Base-by-base conservation (phyloP, 1,140 invertebrate species). In the Trichomalopsis sarcophagae region DNA sequence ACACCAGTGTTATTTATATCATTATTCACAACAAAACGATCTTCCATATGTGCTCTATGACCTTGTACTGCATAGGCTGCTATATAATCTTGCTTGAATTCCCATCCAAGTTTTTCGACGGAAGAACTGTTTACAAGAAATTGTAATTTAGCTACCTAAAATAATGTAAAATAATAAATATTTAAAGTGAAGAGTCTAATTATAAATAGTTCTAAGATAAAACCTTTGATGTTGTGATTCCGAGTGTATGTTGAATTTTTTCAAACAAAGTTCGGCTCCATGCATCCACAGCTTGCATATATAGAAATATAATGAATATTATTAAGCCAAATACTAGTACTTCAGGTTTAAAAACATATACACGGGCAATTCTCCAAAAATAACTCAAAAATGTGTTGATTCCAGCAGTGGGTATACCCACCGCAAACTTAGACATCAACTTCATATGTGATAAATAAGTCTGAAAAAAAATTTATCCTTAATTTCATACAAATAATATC, bases 1-100 rank as follows among this genome's bases (percentile, higher is more conserved):
- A 98, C 96, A 81, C 91, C 92, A 82, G 91, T 93, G 73, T 92
- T 89, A 85, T 93, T 92, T 82, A 94, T 93, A 89, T 96, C 93
- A 87, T 94, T 93, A 68, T 95, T 94, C 27, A 96, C 92, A 55
- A 95, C 95, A 91, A 96, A 96, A 87, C 97, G 95, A 92, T 99
- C 98, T 94, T 99, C 98, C 98, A 99, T 99, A 80, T 96, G 96
- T 78, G 96, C 95, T 90, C 98, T 94, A 74, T 97, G 94, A 21
- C 98, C 98, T 92, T 98, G 97, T 62, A 98, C 95, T 21, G 98
- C 98, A 93, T 97, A 98, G 73, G 96, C 97, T 30, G 97, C 97
- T 88, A 96, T 95, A 84, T 96, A 94, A 11, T 94, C 94, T 84
- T 96, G 94, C 89, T 95, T 95, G 69, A 96, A 92, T 90, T 98